These are phyloP conservation scores for Thripadectes ignobilis DNA, from an alignment of 2,797 vertebrate species.

Conservation along the genomic window DNA sequence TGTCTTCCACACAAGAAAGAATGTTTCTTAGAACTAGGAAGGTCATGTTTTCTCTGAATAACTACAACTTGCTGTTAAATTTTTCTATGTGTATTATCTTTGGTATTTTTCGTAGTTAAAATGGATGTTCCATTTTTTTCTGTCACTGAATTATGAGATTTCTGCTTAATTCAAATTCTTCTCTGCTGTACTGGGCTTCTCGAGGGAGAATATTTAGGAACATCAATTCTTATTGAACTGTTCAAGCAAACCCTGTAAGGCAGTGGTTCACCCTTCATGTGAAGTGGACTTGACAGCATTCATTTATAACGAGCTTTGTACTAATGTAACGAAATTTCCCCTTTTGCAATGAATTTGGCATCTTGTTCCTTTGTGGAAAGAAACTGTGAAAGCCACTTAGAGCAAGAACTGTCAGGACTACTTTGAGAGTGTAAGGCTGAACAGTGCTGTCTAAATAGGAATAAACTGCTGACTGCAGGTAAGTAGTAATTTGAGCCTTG, in stretches of 20 bases:
- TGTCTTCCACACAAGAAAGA: not conserved
- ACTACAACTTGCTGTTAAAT: not conserved
- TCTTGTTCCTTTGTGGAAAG: constrained; percentile 16
- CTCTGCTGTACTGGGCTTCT: not conserved
- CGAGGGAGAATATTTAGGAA: not conserved
- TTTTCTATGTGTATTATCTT: not conserved
- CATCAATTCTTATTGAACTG: constrained; percentile 13
- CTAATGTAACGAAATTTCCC: not conserved
- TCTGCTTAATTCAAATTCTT: not conserved
- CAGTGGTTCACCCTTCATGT: not conserved
- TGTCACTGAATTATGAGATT: not conserved
- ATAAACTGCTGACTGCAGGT: not conserved
- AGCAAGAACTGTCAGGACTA: not conserved
- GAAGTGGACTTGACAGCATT: constrained; percentile 51
- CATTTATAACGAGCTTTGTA: constrained; percentile 43
- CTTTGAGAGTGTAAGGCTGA: not conserved
- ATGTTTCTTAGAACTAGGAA: not conserved
- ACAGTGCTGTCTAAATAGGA: not conserved
- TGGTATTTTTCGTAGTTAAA: not conserved
- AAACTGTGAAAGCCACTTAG: constrained; percentile 7
- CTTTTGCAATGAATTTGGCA: not conserved
- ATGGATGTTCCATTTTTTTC: not conserved
- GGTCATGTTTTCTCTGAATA: not conserved
- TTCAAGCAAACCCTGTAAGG: not conserved
- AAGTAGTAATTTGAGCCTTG: not conserved